phyloP scores from a whole-genome alignment of 1,140 invertebrate species.

The Globodera ellingtonae region DNA sequence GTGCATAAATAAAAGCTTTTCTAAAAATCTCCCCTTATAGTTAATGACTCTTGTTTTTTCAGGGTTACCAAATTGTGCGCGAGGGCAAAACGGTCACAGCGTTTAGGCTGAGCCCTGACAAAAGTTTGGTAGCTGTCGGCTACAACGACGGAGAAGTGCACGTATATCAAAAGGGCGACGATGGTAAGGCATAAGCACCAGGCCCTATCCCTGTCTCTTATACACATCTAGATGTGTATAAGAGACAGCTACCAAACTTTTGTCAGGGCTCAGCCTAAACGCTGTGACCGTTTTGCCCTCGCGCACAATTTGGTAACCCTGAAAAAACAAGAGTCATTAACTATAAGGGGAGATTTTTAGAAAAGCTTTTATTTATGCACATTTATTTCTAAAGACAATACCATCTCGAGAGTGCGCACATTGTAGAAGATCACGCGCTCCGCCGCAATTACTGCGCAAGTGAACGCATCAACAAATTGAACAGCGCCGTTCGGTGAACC shows the following conservation, averaged over 20 bases:
- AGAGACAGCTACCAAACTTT: conserved; percentile 78
- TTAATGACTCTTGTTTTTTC: conserved; percentile 27
- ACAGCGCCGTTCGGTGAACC: conserved; percentile 60
- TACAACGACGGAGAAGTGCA: conserved; percentile 86
- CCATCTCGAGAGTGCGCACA: conserved; percentile 82
- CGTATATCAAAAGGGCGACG: conserved; percentile 71
- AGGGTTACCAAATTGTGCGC: conserved; percentile 47
- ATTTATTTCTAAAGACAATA: conserved; percentile 63
- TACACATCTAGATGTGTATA: no score
- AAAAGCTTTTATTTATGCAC: not conserved
- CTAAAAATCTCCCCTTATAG: not conserved
- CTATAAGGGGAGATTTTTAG: not conserved
- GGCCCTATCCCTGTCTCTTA: no score
- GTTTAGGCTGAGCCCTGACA: conserved; percentile 67
- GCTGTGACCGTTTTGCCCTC: conserved; percentile 48
- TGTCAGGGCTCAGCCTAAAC: conserved; percentile 67
- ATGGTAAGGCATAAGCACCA: conserved; percentile 8
- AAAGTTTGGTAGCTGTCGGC: conserved; percentile 80
- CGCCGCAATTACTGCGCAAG: conserved; percentile 85
- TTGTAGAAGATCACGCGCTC: conserved; percentile 94
- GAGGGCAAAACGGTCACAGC: conserved; percentile 48
- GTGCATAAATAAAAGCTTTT: not conserved
- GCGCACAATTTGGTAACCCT: conserved; percentile 47
- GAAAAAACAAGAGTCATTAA: no score
- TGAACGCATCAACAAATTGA: conserved; percentile 52